Base-by-base conservation (phyloP, 2,797 vertebrate species). In the Acipenser transmontanus region DNA sequence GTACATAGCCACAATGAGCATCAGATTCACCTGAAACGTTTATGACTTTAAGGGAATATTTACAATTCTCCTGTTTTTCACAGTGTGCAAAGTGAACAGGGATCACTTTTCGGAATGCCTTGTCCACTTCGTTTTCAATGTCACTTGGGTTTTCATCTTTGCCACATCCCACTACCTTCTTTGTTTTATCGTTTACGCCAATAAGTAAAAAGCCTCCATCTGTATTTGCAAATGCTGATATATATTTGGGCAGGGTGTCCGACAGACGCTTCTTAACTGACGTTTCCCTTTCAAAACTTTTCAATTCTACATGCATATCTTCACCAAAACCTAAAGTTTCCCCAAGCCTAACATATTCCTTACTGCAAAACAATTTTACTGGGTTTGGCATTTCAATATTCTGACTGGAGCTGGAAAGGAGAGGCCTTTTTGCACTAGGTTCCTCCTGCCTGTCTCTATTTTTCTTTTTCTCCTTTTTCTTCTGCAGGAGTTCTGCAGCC, bases 161-260 rank as follows among this genome's bases (percentile, higher is more conserved):
- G 0, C 9, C 49, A 49, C 68, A 79, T 48, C 78, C 64, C 0
- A 7, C 1, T 52, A 84, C 73, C 69, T 49, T 6, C 48, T 7
- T 8, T 1, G 0, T 62, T 1, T 47, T 0, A 1, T 82, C 50
- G 8, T 70, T 4, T 63, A 83, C 76, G 47, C 79, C 76, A 71
- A 82, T 69, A 59, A 81, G 70, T 49, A 79, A 70, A 71, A 68
- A 79, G n/a, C 77, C 74, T 49, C 71, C 75, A 0, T 14, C 0
- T 9, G 49, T 47, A 9, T 84, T 83, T 66, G 74, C 76, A 78
- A 84, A 81, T 48, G 68, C 72, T 62, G 77, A 6, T 2, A 78
- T 1, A 0, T 76, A 79, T 2, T 7, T 4, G n/a, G 62, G 59
- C 64, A 81, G 65, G 0, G 0, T 62, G 7, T 6, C 17, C 50